Evolutionary conservation across 2,113 vertebrate genomes (phyloP).

Genomic region (Canis aureus): DNA sequence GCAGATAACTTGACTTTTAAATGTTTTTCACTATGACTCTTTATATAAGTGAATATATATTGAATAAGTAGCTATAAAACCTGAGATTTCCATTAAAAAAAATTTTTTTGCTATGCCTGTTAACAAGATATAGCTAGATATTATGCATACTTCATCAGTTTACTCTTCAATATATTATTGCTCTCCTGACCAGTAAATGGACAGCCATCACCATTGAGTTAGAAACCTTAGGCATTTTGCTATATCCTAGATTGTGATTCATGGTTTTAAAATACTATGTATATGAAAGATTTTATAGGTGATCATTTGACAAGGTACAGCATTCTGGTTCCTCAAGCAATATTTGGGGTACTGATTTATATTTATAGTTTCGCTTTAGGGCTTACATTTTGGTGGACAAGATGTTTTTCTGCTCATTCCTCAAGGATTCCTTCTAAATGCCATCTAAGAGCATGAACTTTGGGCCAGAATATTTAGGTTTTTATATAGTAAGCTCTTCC

Average conservation of each 20-base stretch:
- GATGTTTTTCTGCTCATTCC: conserved; percentile 36
- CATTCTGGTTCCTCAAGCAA: conserved; percentile 79
- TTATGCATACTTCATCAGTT: conserved; percentile 80
- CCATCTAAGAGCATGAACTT: background rate
- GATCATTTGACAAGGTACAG: conserved; percentile 80
- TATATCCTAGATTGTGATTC: conserved; percentile 75
- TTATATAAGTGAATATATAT: conserved; percentile 82
- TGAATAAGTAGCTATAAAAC: conserved; percentile 82
- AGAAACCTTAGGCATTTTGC: conserved; percentile 78
- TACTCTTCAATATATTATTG: conserved; percentile 83
- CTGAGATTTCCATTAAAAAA: conserved; percentile 68
- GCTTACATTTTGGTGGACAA: conserved; percentile 47
- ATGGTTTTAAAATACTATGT: conserved; percentile 81
- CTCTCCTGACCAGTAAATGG: conserved; percentile 83
- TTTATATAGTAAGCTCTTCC: background rate
- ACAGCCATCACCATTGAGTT: conserved; percentile 77
- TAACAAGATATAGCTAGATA: conserved; percentile 80
- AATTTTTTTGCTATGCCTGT: conserved; percentile 78
- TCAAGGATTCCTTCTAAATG: conserved; percentile 43
- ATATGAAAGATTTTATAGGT: conserved; percentile 83
- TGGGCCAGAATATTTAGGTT: background rate
- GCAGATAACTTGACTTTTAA: conserved; percentile 89
- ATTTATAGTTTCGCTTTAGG: conserved; percentile 53
- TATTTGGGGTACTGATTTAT: conserved; percentile 79
- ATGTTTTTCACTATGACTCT: conserved; percentile 87